Conservation (phyloP, 2,113 vertebrate genomes). For the Psephotus haematonotus region DNA sequence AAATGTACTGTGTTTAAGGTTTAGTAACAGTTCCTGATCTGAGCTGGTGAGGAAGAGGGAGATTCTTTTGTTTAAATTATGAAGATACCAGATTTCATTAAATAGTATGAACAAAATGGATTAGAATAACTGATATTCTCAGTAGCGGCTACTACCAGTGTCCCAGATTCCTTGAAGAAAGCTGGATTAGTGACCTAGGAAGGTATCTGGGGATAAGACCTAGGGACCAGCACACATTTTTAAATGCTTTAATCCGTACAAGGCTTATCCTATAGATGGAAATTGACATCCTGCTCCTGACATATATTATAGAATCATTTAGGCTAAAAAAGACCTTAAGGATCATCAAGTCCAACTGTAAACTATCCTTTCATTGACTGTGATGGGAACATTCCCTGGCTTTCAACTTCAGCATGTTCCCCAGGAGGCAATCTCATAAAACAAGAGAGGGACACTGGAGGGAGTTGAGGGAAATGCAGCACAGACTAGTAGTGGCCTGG, state of each 20-base stretch:
- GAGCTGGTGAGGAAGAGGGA: background rate
- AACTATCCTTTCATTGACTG: background rate
- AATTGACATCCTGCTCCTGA: background rate
- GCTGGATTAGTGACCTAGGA: background rate
- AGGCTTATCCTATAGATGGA: background rate
- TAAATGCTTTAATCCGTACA: background rate
- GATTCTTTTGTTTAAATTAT: background rate
- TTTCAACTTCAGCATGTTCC: background rate
- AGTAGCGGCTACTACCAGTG: background rate
- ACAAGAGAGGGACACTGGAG: background rate
- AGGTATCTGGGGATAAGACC: background rate
- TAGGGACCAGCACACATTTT: background rate
- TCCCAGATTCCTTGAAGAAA: constrained; percentile 4
- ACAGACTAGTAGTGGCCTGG: constrained; percentile 3
- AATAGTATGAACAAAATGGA: background rate
- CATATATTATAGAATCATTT: background rate
- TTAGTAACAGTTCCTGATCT: background rate
- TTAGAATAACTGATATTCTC: background rate
- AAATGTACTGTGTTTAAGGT: background rate
- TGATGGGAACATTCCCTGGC: constrained; percentile 34
- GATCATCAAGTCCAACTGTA: background rate
- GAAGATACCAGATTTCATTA: background rate
- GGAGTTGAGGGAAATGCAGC: background rate
- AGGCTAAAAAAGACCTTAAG: background rate
- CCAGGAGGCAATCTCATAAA: constrained; percentile 37